A percentile compares a stretch with the other conserved stretches of the same genome.
Evolutionary conservation across 2,797 vertebrate genomes (phyloP).

Genomic region (Chrysocyon brachyurus): DNA sequence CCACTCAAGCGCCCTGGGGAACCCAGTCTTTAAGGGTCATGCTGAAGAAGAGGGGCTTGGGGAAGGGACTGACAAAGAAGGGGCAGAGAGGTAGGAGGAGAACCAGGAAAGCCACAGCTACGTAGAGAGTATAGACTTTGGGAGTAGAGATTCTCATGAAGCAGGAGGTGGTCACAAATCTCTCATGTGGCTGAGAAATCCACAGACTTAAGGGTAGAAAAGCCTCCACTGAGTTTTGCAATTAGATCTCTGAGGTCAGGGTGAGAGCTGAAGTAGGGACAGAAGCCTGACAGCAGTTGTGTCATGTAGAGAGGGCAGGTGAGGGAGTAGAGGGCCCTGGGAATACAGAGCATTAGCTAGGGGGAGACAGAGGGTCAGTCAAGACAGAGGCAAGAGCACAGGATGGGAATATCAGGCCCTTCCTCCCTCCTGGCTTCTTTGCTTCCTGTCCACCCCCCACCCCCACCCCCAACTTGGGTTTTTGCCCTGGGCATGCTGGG

Average conservation of each 20-base stretch:
- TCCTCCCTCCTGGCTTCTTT: constrained; percentile 51
- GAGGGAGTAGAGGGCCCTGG: constrained; percentile 3
- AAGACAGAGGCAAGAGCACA: background rate
- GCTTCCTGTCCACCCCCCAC: background rate
- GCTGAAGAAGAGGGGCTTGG: background rate
- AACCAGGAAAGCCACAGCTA: background rate
- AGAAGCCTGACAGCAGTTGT: background rate
- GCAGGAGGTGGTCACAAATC: background rate
- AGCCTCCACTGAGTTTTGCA: background rate
- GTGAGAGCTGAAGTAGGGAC: background rate
- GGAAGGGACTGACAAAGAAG: background rate
- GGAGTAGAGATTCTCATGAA: background rate
- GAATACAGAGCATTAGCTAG: constrained; percentile 4
- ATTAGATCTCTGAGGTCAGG: background rate
- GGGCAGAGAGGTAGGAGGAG: background rate
- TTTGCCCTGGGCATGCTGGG: constrained; percentile 77
- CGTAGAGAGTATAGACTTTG: background rate
- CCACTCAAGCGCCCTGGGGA: background rate
- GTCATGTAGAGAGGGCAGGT: background rate
- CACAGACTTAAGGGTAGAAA: background rate
- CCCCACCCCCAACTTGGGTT: constrained; percentile 58
- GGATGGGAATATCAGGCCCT: constrained; percentile 23
- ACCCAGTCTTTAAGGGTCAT: background rate
- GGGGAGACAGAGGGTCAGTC: constrained; percentile 48
- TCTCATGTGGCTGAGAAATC: background rate